Percentiles rank a stretch among this genome's conserved stretches.
phyloP scores from a whole-genome alignment of 30 jellyfish, hydroid and myxozoan species.

The Turritopsis rubra region DNA sequence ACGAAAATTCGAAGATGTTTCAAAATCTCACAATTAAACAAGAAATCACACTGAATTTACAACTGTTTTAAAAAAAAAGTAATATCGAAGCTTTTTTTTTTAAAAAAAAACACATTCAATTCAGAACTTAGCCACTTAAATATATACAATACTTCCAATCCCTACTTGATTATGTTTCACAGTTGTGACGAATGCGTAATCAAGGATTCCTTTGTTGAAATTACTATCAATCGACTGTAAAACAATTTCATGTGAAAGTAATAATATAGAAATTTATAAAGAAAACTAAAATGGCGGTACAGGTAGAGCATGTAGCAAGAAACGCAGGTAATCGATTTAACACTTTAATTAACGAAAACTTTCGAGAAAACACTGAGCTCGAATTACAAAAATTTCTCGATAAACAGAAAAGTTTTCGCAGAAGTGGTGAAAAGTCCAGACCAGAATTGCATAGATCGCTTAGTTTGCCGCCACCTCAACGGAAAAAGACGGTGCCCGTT shows the following conservation, averaged over 20 bases:
- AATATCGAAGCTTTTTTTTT: too few species aligned
- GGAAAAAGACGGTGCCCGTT: neutral
- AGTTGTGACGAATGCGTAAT: neutral
- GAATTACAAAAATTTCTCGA: neutral
- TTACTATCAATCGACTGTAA: neutral
- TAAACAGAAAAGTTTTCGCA: neutral
- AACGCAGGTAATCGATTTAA: neutral
- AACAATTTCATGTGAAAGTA: neutral
- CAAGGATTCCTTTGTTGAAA: neutral
- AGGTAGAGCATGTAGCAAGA: neutral
- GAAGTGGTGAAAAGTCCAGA: neutral
- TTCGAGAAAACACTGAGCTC: neutral
- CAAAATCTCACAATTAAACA: too few species aligned
- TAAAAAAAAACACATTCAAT: too few species aligned
- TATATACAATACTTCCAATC: neutral
- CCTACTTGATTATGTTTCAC: neutral
- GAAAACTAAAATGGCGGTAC: neutral
- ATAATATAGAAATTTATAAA: neutral
- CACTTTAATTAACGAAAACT: neutral
- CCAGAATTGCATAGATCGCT: conserved; percentile 5
- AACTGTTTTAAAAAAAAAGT: too few species aligned
- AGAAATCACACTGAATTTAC: too few species aligned
- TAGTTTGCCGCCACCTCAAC: neutral
- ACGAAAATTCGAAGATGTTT: too few species aligned
- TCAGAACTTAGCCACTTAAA: neutral